These are phyloP conservation scores for Phymatocera aterrima DNA, from an alignment of 2,888 invertebrate genomes.

Conservation along the genomic window DNA sequence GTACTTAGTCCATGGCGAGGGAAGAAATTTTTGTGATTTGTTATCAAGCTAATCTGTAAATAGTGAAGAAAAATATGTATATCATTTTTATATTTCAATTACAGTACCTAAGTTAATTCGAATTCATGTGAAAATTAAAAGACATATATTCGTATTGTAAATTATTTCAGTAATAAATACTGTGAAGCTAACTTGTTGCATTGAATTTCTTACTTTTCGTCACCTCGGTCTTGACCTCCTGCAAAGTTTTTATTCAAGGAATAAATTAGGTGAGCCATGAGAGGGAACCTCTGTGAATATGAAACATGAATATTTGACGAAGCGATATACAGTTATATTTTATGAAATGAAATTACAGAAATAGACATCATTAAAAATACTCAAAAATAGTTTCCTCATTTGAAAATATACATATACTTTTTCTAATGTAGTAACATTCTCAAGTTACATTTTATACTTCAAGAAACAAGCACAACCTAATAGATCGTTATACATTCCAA, in stretches of 20 bases:
- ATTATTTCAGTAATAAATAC: constrained; percentile 36
- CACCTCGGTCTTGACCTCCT: background rate
- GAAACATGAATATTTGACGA: background rate
- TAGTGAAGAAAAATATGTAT: constrained; percentile 24
- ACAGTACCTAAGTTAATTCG: constrained; percentile 6
- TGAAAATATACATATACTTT: constrained; percentile 28
- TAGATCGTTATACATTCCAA: background rate
- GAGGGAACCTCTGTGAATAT: background rate
- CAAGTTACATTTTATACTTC: constrained; percentile 9
- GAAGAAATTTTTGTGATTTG: constrained; percentile 14
- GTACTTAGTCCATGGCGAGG: constrained; percentile 4
- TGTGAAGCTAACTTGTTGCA: background rate
- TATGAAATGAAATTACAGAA: constrained; percentile 28
- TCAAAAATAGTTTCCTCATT: constrained; percentile 36
- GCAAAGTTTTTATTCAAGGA: background rate
- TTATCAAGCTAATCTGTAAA: constrained; percentile 30
- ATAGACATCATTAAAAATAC: constrained; percentile 10
- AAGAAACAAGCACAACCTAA: background rate
- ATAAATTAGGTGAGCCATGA: background rate
- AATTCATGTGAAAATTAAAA: background rate
- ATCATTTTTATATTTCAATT: constrained; percentile 15
- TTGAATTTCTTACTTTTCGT: background rate
- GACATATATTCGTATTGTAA: constrained; percentile 28
- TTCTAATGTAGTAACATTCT: constrained; percentile 10
- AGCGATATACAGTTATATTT: constrained; percentile 4